Conservation (phyloP, 1,140 invertebrate genomes). For the Drosophila aff. region DNA sequence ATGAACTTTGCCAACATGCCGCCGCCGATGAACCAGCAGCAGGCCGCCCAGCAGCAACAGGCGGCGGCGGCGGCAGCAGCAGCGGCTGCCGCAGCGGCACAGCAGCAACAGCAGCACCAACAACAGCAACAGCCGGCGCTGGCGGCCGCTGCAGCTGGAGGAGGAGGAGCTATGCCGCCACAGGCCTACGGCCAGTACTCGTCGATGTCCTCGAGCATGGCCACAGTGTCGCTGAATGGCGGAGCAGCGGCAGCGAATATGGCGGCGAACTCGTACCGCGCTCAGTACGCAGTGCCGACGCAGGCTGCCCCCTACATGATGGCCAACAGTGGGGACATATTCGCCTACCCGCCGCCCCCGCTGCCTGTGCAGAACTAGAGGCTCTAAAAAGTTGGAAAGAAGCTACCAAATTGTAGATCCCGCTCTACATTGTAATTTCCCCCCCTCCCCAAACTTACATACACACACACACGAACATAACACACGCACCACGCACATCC, state of each 20-base stretch:
- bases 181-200: constrained; percentile 70
- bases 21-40: constrained; percentile 59
- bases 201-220: constrained; percentile 72
- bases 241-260: constrained; percentile 36
- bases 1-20: constrained; percentile 73
- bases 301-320: constrained; percentile 78
- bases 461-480: constrained; percentile 34
- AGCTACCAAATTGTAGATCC: constrained; percentile 58
- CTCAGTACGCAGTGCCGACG: constrained; percentile 61
- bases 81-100: constrained; percentile 25
- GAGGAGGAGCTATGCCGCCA: constrained; percentile 23
- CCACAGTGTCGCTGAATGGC: constrained; percentile 69
- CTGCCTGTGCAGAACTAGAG: constrained; percentile 82
- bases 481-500: constrained; percentile 37
- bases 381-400: constrained; percentile 43
- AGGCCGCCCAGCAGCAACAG: constrained; percentile 49
- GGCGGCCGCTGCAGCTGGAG: constrained; percentile 36
- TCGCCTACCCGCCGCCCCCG: constrained; percentile 79
- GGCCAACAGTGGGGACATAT: constrained; percentile 60
- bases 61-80: constrained; percentile 32
- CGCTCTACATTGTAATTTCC: constrained; percentile 67
- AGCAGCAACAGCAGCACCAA: constrained; percentile 40
- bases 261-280: constrained; percentile 41
- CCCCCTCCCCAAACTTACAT: constrained; percentile 17
- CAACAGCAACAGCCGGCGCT: constrained; percentile 37